phyloP scores from a whole-genome alignment of 2,888 invertebrate genomes.

The Chesias legatella region DNA sequence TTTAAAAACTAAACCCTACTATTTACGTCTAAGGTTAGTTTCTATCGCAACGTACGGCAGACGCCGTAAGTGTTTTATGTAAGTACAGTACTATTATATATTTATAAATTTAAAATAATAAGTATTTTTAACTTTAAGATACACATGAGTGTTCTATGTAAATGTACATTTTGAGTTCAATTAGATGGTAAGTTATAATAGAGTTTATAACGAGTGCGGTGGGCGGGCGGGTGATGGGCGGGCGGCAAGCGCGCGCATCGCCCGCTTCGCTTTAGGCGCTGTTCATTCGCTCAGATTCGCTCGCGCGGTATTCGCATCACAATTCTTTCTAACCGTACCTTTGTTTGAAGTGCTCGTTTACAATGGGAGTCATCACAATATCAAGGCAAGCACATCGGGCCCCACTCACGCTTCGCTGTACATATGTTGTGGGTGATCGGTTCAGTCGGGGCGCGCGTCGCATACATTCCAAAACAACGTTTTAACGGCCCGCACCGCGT shows the following conservation, averaged over 20 bases:
- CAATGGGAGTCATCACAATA: slow-evolving; percentile 31
- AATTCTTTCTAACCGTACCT: slow-evolving; percentile 7
- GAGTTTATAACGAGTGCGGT: slow-evolving; percentile 36
- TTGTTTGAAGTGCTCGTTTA: slow-evolving; percentile 10
- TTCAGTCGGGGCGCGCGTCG: slow-evolving; percentile 49
- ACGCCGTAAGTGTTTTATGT: slow-evolving; percentile 59
- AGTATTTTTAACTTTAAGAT: slow-evolving; percentile 66
- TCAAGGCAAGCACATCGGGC: too few relatives aligned
- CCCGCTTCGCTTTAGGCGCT: slow-evolving; percentile 43
- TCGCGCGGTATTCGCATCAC: slow-evolving; percentile 39
- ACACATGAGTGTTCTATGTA: slow-evolving; percentile 71
- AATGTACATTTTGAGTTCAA: slow-evolving; percentile 74
- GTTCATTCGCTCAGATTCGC: slow-evolving; percentile 71
- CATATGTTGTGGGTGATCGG: slow-evolving; percentile 36
- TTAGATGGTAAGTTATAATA: slow-evolving; percentile 53
- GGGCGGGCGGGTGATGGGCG: slow-evolving; percentile 23
- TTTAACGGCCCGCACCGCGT: slow-evolving; percentile 51
- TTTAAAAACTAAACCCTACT: slow-evolving; percentile 62
- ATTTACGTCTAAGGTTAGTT: slow-evolving; percentile 66
- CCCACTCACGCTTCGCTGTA: slow-evolving; percentile 36
- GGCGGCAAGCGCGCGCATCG: slow-evolving; percentile 24
- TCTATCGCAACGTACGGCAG: slow-evolving; percentile 60
- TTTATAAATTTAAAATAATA: slow-evolving; percentile 68
- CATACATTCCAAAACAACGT: slow-evolving; percentile 77
- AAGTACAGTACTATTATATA: slow-evolving; percentile 73